These are phyloP conservation scores for Drosophila triauraria DNA, from an alignment of 1,140 invertebrate genomes.

Conservation along the genomic window DNA sequence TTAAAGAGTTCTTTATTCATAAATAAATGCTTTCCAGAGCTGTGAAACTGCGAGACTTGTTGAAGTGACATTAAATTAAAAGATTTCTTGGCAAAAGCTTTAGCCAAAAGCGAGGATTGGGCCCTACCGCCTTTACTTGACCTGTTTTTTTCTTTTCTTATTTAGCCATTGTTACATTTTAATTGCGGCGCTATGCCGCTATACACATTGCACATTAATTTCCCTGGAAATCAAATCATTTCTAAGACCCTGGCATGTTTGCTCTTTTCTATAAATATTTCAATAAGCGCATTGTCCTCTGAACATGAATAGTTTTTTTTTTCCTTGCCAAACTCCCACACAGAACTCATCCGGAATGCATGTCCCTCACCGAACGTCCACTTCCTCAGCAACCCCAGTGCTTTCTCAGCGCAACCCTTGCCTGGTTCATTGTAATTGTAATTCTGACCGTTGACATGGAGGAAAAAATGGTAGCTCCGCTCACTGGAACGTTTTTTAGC, in stretches of 20 bases:
- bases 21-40: neutral
- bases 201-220: slow-evolving; percentile 50
- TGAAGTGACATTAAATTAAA: neutral
- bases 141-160: neutral
- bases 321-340: slow-evolving; percentile 21
- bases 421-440: slow-evolving; percentile 57
- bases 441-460: slow-evolving; percentile 51
- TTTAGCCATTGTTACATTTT: slow-evolving; percentile 4
- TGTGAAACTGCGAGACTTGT: neutral
- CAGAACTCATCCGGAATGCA: slow-evolving; percentile 42
- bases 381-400: slow-evolving; percentile 4
- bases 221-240: slow-evolving; percentile 40
- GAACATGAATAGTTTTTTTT: slow-evolving; percentile 4
- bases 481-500: slow-evolving; percentile 14
- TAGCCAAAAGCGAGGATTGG: neutral
- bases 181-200: neutral
- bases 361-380: slow-evolving; percentile 11
- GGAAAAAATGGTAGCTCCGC: slow-evolving; percentile 14
- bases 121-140: neutral
- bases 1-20: neutral
- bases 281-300: slow-evolving; percentile 65
- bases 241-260: slow-evolving; percentile 21
- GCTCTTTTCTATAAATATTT: slow-evolving; percentile 61
- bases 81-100: neutral
- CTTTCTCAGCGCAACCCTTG: slow-evolving; percentile 9